Conservation (phyloP, 2,888 invertebrate genomes). For the Nemotelus pantherinus region DNA sequence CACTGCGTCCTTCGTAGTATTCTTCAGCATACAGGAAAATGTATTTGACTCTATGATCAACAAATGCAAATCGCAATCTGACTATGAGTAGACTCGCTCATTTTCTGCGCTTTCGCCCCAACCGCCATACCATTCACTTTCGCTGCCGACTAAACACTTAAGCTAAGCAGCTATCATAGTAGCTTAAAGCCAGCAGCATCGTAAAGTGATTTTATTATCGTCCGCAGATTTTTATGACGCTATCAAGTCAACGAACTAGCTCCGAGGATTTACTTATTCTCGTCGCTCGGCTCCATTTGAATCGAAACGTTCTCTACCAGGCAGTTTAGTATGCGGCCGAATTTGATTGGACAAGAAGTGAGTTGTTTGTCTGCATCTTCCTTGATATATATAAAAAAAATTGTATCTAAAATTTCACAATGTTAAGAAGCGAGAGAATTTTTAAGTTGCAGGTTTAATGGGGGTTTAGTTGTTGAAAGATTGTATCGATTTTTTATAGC, state of each 20-base stretch:
- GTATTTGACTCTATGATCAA: too few species aligned
- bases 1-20: too few species aligned
- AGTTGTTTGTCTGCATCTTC: constrained; percentile 18
- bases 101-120: too few species aligned
- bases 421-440: background rate
- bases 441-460: too few species aligned
- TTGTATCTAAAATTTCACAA: constrained; percentile 16
- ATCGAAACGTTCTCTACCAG: background rate
- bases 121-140: too few species aligned
- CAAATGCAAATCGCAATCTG: too few species aligned
- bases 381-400: background rate
- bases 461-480: too few species aligned
- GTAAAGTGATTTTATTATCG: constrained; percentile 40
- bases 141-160: background rate
- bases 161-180: constrained; percentile 16
- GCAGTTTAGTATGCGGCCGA: too few species aligned
- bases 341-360: too few species aligned
- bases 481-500: too few species aligned
- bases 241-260: constrained; percentile 28
- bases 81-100: too few species aligned
- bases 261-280: constrained; percentile 20
- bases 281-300: background rate
- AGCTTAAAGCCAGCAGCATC: constrained; percentile 20
- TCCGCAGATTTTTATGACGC: constrained; percentile 41
- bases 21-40: too few species aligned